Conservation (phyloP, 1,140 invertebrate genomes). For the Aphaenogaster ashmeadi region DNA sequence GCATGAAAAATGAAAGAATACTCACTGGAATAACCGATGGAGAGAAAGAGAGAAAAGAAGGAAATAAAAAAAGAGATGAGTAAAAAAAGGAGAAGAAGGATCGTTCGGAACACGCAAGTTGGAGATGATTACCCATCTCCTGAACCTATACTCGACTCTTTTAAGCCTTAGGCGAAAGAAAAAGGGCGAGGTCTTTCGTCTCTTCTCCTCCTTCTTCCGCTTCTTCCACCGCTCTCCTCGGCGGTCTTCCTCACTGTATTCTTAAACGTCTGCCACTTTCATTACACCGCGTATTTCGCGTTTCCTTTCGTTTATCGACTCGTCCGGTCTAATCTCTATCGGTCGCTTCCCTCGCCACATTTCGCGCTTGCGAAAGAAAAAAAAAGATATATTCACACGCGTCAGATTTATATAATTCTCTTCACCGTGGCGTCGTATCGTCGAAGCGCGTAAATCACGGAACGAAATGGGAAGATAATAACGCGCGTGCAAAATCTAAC, state of each 20-base stretch:
- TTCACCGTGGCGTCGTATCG: background rate
- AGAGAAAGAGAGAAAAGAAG: constrained; percentile 17
- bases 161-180: constrained; percentile 70
- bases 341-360: background rate
- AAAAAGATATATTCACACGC: background rate
- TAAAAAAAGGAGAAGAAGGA: constrained; percentile 67
- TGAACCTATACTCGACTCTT: constrained; percentile 72
- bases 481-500: constrained; percentile 22
- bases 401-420: background rate
- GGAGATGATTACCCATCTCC: constrained; percentile 85
- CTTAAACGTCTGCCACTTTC: constrained; percentile 64
- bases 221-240: constrained; percentile 40
- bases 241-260: constrained; percentile 24
- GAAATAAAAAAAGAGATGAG: background rate
- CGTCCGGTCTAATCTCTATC: constrained; percentile 6
- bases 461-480: constrained; percentile 19
- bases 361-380: background rate
- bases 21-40: constrained; percentile 62
- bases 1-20: constrained; percentile 83
- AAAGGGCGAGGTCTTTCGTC: constrained; percentile 61
- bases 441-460: constrained; percentile 13
- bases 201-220: constrained; percentile 52
- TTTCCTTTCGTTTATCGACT: constrained; percentile 44
- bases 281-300: constrained; percentile 50
- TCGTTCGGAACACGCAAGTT: constrained; percentile 84